Evolutionary conservation across 2,113 vertebrate species (phyloP), one percentile per base, ranked within the genome.

Genomic region (Nerophis ophidion): DNA sequence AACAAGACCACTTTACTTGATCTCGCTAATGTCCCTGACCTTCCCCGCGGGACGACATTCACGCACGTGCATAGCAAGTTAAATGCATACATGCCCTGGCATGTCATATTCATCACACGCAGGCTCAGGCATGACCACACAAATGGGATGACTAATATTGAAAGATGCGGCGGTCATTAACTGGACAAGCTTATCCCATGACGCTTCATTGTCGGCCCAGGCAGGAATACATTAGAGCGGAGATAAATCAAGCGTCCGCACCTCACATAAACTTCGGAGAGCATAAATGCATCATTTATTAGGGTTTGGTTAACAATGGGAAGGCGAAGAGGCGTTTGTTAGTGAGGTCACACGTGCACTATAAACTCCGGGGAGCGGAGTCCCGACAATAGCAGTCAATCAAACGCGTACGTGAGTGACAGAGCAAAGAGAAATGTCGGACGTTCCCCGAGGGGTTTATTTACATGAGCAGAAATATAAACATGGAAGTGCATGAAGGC

Each of bases 1-100:
- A 84, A 84, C 79, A 86, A 72, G 78, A 81, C 73, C 45, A 63
- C 61, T 76, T 80, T 79, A 74, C 79, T 55, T 67, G 82, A 80
- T 83, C 65, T 60, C 60, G 71, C 79, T 83, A 79, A 86, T 76
- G 74, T 82, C 77, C 74, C 77, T 68, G 81, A 87, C 82, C 74
- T 83, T 84, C 81, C 79, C 80, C 2, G 8, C 55, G 72, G 77
- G 70, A 79, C 11, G 8, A 14, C 57, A 26, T 49, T 64, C 46
- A 49, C 53, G 61, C 61, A 54, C 64, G 62, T 54, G 46, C 55
- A 66, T 3, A 12, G 19, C 51, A 55, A 65, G 51, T 55, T 12
- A 57, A 61, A 69, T 62, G 49, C 69, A 64, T 66, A 63, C 50
- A 45, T 57, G 45, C 57, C 48, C n/a, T 44, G 52, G 60, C 7